Conservation (phyloP, 2,113 vertebrate species). For the Nematolebias whitei region DNA sequence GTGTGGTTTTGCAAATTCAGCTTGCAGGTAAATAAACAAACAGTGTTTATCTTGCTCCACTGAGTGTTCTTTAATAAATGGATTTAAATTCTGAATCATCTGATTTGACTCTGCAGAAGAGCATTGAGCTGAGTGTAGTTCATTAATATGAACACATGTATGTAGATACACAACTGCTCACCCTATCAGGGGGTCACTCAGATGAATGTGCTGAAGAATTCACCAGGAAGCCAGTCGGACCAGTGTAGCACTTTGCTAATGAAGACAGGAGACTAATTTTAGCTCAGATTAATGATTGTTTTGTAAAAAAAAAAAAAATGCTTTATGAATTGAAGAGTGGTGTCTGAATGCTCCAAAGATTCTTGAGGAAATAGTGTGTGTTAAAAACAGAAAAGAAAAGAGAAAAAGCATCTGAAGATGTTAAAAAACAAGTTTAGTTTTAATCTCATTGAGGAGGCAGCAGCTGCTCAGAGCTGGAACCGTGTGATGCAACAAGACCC, state of each 20-base stretch:
- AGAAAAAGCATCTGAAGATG: not conserved
- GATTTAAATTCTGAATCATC: not conserved
- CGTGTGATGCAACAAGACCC: too few species aligned
- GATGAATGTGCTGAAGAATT: conserved; percentile 12
- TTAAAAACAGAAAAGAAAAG: not conserved
- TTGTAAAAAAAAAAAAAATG: not conserved
- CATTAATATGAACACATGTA: not conserved
- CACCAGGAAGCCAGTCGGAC: not conserved
- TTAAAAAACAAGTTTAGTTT: too few species aligned
- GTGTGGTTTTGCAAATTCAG: not conserved
- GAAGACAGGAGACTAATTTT: conserved; percentile 5
- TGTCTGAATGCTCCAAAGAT: not conserved
- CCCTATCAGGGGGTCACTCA: not conserved
- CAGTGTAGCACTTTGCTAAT: not conserved
- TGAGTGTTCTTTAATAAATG: not conserved
- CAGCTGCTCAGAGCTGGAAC: too few species aligned
- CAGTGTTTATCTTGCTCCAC: not conserved
- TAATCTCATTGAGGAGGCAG: too few species aligned
- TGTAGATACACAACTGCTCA: not conserved
- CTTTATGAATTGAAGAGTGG: not conserved
- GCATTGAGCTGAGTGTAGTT: not conserved
- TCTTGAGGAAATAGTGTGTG: not conserved
- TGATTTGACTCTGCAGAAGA: not conserved
- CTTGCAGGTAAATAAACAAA: conserved; percentile 26
- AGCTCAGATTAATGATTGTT: not conserved